These are phyloP conservation scores for Mesoclemmys tuberculata DNA, from an alignment of 2,113 vertebrate genomes.

Conservation along the genomic window DNA sequence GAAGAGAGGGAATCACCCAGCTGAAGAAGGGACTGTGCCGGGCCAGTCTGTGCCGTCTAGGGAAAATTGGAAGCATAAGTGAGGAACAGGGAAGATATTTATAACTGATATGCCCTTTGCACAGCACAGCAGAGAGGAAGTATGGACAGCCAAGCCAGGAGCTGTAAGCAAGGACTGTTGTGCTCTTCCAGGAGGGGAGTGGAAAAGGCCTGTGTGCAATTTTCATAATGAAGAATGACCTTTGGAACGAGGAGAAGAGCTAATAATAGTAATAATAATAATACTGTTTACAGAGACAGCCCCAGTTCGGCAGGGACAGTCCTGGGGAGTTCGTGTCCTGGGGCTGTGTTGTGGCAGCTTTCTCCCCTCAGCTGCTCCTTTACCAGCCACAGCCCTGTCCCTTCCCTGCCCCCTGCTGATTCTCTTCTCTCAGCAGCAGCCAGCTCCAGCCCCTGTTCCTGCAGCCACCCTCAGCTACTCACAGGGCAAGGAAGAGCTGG, in stretches of 20 bases:
- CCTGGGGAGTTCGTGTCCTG: not conserved
- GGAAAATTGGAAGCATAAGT: not conserved
- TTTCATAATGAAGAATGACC: not conserved
- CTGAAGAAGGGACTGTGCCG: not conserved
- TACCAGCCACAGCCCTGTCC: not conserved
- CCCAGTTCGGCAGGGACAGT: not conserved
- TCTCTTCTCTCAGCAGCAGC: not conserved
- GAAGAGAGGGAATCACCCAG: not conserved
- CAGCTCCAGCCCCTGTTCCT: not conserved
- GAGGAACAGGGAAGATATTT: not conserved
- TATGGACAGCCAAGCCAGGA: not conserved
- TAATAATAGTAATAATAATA: not conserved
- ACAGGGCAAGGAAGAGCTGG: not conserved
- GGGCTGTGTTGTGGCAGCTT: not conserved
- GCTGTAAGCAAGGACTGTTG: not conserved
- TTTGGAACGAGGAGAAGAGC: not conserved
- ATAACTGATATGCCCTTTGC: not conserved
- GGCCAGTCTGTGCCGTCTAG: not conserved
- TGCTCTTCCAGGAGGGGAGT: not conserved
- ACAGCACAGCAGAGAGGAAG: not conserved
- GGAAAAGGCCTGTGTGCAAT: not conserved
- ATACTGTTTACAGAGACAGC: not conserved
- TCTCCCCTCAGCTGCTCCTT: not conserved
- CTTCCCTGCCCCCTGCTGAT: fast-evolving
- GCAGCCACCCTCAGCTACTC: not conserved